Base-by-base conservation (phyloP, 2,888 invertebrate species). In the Monochamus alternatus region DNA sequence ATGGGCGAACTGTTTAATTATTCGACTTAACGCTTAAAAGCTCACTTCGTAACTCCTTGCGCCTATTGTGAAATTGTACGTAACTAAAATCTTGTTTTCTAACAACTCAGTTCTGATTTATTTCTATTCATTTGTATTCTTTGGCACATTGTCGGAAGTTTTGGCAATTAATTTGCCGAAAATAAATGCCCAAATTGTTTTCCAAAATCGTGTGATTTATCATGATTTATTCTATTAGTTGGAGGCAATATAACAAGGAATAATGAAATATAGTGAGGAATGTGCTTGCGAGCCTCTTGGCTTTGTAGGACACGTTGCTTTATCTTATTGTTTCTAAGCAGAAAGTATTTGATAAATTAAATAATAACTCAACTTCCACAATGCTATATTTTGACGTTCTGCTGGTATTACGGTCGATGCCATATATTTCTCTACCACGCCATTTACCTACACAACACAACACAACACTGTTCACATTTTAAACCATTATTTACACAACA, bases 71-170 rank as follows among this genome's bases (percentile, higher is more conserved):
- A 69, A 59, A 69, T 69, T 59, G 69, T 69, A 69, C 60, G 71
- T 59, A 58, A 38, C 38, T 59, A 67, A 74, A 75, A 75, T 75
- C 63, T 67, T 72, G 55, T 72, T 62, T 73, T 66, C 65, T 73
- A 76, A 76, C 69, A 75, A 73, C 47, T 58, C 65, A 65, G 72
- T 74, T 75, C 43, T 76, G 73, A 76, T 76, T 73, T 73, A 74
- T 73, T 73, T 64, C 67, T 51, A 55, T 62, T 70, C 73, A 73
- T 73, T 76, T 73, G 73, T 71, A 74, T 76, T 76, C 76, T 74
- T 76, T 74, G 52, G 73, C 66, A 69, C 43, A 75, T 75, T 63
- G 72, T 63, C 63, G 55, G 71, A 72, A 75, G 72, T 75, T 75
- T 72, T 62, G 47, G 75, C 72, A 72, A 75, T 75, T 75, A 75